phyloP scores from a whole-genome alignment of 1,140 invertebrate genomes.

The Drosophila bocki region DNA sequence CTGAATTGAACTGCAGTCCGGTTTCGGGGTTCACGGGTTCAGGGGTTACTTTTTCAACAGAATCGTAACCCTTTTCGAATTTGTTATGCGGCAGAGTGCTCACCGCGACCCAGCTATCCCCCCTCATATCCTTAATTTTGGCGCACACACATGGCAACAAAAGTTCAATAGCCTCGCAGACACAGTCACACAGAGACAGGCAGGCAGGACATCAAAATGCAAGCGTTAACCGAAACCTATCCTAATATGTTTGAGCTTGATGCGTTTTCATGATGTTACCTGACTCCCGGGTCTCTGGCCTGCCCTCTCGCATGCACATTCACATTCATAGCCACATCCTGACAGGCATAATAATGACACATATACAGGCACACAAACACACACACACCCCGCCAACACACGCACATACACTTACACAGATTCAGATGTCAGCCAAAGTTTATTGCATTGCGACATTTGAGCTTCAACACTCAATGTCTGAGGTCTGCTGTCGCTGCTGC shows the following conservation, averaged over 20 bases:
- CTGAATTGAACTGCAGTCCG: slow-evolving; percentile 65
- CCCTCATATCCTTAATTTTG: slow-evolving; percentile 36
- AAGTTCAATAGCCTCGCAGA: slow-evolving; percentile 71
- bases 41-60: slow-evolving; percentile 52
- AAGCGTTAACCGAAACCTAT: slow-evolving; percentile 81
- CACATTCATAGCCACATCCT: slow-evolving; percentile 43
- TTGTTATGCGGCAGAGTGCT: slow-evolving; percentile 44
- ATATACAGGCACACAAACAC: slow-evolving; percentile 34
- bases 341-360: slow-evolving; percentile 73
- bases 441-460: slow-evolving; percentile 83
- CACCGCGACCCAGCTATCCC: neutral
- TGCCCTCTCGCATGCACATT: slow-evolving; percentile 30
- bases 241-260: slow-evolving; percentile 83
- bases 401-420: slow-evolving; percentile 28
- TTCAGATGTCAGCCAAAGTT: slow-evolving; percentile 62
- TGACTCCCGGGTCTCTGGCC: slow-evolving; percentile 51
- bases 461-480: slow-evolving; percentile 81
- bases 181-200: slow-evolving; percentile 1
- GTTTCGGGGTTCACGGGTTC: slow-evolving; percentile 1
- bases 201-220: slow-evolving; percentile 71
- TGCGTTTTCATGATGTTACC: slow-evolving; percentile 82
- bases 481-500: slow-evolving; percentile 60
- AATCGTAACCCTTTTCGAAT: slow-evolving; percentile 32
- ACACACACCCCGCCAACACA: slow-evolving; percentile 24
- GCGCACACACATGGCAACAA: slow-evolving; percentile 53